Evolutionary conservation across 2,113 vertebrate species (phyloP).

Genomic region (Mobula hypostoma): DNA sequence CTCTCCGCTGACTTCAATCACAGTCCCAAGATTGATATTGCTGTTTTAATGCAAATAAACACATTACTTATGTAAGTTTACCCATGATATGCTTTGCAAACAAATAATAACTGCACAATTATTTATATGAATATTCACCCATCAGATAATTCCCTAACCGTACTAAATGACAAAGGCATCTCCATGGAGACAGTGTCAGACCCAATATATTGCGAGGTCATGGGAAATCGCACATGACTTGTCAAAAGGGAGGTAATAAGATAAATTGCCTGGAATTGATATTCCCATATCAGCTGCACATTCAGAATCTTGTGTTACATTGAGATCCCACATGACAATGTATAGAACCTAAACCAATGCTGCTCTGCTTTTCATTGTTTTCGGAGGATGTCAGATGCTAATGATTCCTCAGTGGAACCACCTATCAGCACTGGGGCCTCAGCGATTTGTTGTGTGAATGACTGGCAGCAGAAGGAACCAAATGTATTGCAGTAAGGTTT

Average conservation of each 20-base stretch:
- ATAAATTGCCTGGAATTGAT: conserved; percentile 3
- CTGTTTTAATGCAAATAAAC: not conserved
- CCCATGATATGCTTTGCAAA: not conserved
- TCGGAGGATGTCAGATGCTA: not conserved
- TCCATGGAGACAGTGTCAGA: conserved; percentile 8
- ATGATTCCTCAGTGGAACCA: no score
- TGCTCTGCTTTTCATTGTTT: not conserved
- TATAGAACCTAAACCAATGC: not conserved
- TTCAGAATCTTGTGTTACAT: not conserved
- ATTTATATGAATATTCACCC: not conserved
- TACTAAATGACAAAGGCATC: not conserved
- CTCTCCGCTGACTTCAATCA: no score
- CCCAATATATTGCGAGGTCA: not conserved
- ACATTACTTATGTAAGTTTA: not conserved
- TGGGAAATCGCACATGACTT: not conserved
- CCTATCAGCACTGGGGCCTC: no score
- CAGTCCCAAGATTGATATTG: not conserved
- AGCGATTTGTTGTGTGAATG: no score
- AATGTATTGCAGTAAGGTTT: no score
- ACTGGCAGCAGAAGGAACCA: no score
- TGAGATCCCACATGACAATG: not conserved
- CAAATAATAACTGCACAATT: not conserved
- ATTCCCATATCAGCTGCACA: not conserved
- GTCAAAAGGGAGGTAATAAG: not conserved
- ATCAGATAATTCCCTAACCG: not conserved